Conservation (phyloP, 2,888 invertebrate species). For the Philopedon plagiatum region DNA sequence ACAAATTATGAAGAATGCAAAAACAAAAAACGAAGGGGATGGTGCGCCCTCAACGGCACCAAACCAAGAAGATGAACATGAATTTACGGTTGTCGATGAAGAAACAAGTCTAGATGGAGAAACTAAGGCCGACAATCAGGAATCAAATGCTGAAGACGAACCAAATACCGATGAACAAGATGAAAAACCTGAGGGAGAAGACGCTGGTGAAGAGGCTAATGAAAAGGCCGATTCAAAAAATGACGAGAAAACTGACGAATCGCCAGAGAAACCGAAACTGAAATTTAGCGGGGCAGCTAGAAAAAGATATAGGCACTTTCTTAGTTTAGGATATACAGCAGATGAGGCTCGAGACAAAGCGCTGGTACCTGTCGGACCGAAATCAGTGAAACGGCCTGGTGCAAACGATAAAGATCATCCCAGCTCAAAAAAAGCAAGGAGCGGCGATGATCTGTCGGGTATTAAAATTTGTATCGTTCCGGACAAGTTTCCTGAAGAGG, state of each 20-base stretch:
- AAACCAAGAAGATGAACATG: background rate
- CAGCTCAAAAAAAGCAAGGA: background rate
- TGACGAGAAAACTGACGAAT: no score
- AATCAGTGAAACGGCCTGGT: background rate
- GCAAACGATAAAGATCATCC: background rate
- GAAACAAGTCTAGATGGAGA: background rate
- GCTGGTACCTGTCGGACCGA: background rate
- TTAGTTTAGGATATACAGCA: background rate
- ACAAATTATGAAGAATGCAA: background rate
- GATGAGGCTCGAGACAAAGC: background rate
- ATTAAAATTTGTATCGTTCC: background rate
- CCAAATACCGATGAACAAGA: no score
- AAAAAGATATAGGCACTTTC: background rate
- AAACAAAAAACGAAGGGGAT: background rate
- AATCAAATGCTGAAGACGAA: no score
- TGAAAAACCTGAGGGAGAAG: no score
- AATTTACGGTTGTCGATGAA: background rate
- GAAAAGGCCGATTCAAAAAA: background rate
- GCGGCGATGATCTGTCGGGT: background rate
- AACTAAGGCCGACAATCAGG: background rate
- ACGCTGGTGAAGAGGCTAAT: background rate
- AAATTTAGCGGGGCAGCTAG: background rate
- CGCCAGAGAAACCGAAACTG: background rate
- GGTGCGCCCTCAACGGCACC: constrained; percentile 4
- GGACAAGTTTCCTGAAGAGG: background rate